Conservation (phyloP, 2,888 invertebrate genomes). For the Dilophus febrilis region DNA sequence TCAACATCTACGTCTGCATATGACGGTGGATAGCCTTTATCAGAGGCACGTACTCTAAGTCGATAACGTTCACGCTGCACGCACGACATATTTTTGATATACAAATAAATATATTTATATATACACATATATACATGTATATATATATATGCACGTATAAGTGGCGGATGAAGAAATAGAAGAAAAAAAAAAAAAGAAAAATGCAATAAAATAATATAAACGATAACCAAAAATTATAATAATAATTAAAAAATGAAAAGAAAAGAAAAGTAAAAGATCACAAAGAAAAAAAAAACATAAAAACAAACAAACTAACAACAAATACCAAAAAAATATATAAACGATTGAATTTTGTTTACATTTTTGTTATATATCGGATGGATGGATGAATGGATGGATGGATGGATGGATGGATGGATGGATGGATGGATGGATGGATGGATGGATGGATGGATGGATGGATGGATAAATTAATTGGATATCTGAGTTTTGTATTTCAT, state of each 20-base stretch:
- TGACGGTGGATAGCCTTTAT: constrained; percentile 82
- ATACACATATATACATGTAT: too few species aligned
- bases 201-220: constrained; percentile 5
- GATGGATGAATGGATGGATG: too few species aligned
- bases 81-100: neutral
- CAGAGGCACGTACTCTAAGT: constrained; percentile 90
- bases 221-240: constrained; percentile 2
- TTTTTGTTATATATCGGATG: neutral
- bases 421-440: too few species aligned
- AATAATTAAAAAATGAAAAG: constrained; percentile 1
- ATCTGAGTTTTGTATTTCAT: too few species aligned
- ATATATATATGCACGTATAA: too few species aligned
- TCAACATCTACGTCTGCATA: constrained; percentile 93
- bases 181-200: constrained; percentile 4
- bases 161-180: constrained; percentile 4
- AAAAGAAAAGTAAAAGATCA: neutral
- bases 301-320: neutral
- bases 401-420: too few species aligned
- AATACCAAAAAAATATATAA: too few species aligned
- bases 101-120: too few species aligned
- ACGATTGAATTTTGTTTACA: neutral
- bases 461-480: too few species aligned
- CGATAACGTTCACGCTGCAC: constrained; percentile 84
- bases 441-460: too few species aligned
- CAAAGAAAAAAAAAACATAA: neutral